Evolutionary conservation across 2,113 vertebrate species (phyloP).

Genomic region (Megaceryle maxima): DNA sequence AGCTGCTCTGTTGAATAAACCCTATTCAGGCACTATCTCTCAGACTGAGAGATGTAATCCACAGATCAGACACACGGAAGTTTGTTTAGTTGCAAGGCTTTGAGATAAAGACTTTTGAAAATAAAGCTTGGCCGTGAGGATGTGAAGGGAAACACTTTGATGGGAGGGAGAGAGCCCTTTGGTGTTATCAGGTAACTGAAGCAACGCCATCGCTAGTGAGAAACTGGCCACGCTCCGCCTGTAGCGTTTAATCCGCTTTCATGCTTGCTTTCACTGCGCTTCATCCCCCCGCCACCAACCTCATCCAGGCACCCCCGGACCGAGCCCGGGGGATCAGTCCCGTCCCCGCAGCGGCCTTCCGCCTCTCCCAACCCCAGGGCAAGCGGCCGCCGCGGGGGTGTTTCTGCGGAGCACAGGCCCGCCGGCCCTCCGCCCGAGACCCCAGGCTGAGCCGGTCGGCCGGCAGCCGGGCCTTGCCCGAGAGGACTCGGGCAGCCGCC

Average conservation of each 20-base stretch:
- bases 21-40: fast-evolving
- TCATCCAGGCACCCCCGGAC: not conserved
- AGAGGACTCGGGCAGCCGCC: fast-evolving
- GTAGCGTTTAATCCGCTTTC: not conserved
- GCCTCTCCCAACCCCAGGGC: not conserved
- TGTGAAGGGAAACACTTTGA: not conserved
- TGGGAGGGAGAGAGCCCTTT: not conserved
- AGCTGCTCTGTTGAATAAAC: not conserved
- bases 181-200: not conserved
- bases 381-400: not conserved
- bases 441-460: not conserved
- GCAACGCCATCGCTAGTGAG: fast-evolving
- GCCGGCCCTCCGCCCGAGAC: not conserved
- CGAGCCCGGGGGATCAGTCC: not conserved
- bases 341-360: not conserved
- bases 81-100: not conserved
- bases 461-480: not conserved
- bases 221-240: fast-evolving
- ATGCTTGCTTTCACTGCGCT: not conserved
- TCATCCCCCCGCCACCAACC: not conserved
- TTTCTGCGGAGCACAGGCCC: not conserved
- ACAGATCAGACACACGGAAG: fast-evolving
- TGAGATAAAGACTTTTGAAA: not conserved
- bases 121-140: not conserved
- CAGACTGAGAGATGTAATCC: fast-evolving